Percentiles rank a stretch among this genome's conserved stretches.
These are phyloP conservation scores for Celastrina argiolus DNA, from an alignment of 2,888 invertebrate genomes.

Conservation along the genomic window DNA sequence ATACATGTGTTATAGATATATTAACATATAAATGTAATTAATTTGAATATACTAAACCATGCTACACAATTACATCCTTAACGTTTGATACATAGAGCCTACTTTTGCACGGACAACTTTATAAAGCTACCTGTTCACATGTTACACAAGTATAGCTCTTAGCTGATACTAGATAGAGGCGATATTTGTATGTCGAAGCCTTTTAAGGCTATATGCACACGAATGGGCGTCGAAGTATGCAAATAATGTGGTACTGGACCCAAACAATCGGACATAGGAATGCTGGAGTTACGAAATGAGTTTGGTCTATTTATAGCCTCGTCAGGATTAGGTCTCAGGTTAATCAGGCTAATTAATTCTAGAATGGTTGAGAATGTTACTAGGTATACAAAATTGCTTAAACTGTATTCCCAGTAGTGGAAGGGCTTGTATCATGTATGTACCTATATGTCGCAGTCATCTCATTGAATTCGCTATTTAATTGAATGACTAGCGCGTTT, in stretches of 20 bases:
- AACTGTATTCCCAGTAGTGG: too few species aligned
- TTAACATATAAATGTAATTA: conserved; percentile 7
- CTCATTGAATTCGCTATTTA: too few species aligned
- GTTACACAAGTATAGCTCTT: conserved; percentile 17
- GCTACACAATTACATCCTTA: background rate
- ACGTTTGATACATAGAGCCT: background rate
- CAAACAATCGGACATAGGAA: conserved; percentile 44
- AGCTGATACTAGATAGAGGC: conserved; percentile 3
- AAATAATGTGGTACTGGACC: conserved; percentile 40
- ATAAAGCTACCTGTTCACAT: background rate
- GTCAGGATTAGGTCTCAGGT: background rate
- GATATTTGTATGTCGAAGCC: conserved; percentile 24
- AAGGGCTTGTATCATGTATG: too few species aligned
- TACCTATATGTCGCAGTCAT: too few species aligned
- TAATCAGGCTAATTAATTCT: background rate
- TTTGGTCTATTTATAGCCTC: background rate
- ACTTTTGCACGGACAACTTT: background rate
- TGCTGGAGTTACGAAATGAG: conserved; percentile 31
- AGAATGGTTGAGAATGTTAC: background rate
- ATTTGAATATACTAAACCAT: background rate
- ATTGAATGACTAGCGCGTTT: too few species aligned
- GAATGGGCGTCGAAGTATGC: conserved; percentile 42
- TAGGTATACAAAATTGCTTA: too few species aligned
- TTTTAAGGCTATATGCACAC: conserved; percentile 25
- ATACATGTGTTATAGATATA: background rate